Conservation (phyloP, 2,888 invertebrate species). For the Andricus curvator region DNA sequence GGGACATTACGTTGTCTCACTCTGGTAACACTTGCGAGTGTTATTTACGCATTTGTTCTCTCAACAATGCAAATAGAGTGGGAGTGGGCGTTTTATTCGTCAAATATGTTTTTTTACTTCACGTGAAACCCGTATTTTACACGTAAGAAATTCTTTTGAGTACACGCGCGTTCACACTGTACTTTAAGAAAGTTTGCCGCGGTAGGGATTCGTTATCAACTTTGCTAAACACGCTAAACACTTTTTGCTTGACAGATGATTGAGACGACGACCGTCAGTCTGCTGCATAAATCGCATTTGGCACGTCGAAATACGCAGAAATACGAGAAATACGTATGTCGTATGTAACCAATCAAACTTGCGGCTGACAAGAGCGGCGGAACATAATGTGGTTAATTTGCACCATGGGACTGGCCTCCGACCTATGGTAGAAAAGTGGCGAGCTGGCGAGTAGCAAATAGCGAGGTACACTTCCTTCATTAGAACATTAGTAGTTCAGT, state of each 20-base stretch:
- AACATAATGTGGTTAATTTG: conserved; percentile 7
- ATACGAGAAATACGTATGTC: not conserved
- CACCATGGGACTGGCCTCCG: conserved; percentile 7
- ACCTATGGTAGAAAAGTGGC: conserved; percentile 2
- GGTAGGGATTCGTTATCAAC: not conserved
- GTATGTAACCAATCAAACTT: conserved; percentile 6
- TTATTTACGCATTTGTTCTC: no score
- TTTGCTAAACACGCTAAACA: not conserved
- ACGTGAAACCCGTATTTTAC: no score
- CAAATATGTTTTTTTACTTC: no score
- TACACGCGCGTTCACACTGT: no score
- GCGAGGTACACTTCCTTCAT: not conserved
- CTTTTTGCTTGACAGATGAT: not conserved
- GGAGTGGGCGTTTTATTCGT: no score
- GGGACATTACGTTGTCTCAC: no score
- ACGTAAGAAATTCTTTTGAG: no score
- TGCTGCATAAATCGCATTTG: not conserved
- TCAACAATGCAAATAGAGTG: no score
- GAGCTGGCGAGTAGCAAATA: not conserved
- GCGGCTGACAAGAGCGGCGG: conserved; percentile 2
- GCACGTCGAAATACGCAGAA: no score
- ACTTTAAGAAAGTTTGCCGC: not conserved
- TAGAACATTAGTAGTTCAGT: not conserved
- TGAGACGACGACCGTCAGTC: not conserved
- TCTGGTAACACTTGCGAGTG: no score